Evolutionary conservation across 2,888 invertebrate genomes (phyloP), one percentile per base, ranked within the genome.

Genomic region (Lepetodrilus schrolli): DNA sequence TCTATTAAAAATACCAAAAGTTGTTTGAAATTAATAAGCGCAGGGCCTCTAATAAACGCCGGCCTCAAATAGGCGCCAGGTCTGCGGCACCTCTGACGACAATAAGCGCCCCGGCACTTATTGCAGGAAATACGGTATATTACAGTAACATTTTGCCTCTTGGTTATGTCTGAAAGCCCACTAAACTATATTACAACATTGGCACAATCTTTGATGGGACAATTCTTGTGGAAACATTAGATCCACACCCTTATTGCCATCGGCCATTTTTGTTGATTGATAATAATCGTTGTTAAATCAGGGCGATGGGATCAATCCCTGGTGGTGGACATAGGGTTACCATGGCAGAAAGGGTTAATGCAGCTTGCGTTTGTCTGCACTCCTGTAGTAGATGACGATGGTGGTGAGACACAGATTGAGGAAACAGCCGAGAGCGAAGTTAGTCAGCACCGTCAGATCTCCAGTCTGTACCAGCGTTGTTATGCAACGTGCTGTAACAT

Each of bases 381-480:
- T 72, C 65, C 75, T 74, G 75, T 84, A 86, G 51, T 80, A 80
- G 5, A 84, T n/a, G 5, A 86, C 80, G 75, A 84, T 77, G 8
- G 72, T 69, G 4, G 78, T 78, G 43, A 85, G 80, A 0, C 77
- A 66, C 21, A 79, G 69, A 34, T 85, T 86, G 1, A 86, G 76
- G 1, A 76, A 10, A 23, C 82, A 80, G 65, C 82, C 78, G 50
- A 74, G 51, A 5, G 77, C 38, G 70, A 82, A 85, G 73, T 82
- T 84, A 8, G 80, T 23, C 21, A 84, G 69, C 4, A 86, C 83
- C 7, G 75, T 76, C 0, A 75, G 8, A 51, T 86, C 86, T 26
- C 82, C 81, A 1, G 84, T 86, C 78, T 80, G 79, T 7, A 84
- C 76, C n/a, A 78, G 13, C n/a, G 83, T 81, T 4, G 86, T 85